A percentile compares a stretch with the other conserved stretches of the same genome.
Evolutionary conservation across 2,888 invertebrate species (phyloP).

Genomic region (Phaonia tiefii): DNA sequence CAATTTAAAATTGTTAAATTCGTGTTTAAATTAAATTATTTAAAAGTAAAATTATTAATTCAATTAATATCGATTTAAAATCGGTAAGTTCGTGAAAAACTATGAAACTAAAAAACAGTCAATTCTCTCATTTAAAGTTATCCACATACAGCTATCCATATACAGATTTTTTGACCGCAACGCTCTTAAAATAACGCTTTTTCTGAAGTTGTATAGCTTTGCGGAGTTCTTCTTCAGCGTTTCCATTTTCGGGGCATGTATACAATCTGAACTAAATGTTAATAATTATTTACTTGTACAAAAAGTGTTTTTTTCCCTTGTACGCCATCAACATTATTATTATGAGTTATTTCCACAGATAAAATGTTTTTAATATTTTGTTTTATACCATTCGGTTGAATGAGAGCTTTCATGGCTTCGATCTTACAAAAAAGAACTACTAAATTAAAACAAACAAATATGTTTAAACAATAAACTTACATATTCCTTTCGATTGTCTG

Average conservation of each 20-base stretch:
- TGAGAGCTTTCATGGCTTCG: too few relatives aligned
- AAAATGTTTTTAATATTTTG: background rate
- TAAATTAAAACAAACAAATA: background rate
- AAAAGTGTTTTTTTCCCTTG: background rate
- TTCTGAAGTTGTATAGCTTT: slow-evolving; percentile 4
- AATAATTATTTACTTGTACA: too few relatives aligned
- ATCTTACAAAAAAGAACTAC: too few relatives aligned
- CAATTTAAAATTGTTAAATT: too few relatives aligned
- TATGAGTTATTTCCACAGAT: background rate
- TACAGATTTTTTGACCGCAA: background rate
- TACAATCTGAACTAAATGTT: slow-evolving; percentile 3
- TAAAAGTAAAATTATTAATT: background rate
- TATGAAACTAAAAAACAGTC: background rate
- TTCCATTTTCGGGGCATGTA: background rate
- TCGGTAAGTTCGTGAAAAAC: too few relatives aligned
- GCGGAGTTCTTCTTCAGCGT: background rate
- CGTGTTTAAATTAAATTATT: background rate
- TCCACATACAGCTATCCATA: background rate
- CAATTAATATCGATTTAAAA: too few relatives aligned
- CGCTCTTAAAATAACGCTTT: background rate
- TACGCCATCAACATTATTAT: background rate
- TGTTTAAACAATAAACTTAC: background rate
- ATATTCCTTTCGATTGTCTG: background rate
- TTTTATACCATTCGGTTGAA: background rate
- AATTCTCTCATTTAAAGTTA: background rate